Evolutionary conservation across 2,888 invertebrate genomes (phyloP).

Genomic region (Masnerella sp.): DNA sequence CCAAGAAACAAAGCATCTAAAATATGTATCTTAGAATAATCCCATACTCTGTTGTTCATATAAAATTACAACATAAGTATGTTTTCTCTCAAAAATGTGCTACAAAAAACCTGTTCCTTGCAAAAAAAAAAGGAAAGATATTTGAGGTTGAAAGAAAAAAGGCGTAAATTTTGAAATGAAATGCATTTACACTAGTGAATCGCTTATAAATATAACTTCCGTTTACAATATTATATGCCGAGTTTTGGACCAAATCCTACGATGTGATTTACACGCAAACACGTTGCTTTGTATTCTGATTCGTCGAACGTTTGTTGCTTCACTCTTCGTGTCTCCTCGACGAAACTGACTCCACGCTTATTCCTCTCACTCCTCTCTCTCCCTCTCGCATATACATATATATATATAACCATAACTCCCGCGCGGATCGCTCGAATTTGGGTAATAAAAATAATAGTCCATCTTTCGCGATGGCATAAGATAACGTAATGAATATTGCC

Average conservation of each 20-base stretch:
- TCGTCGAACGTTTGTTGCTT: conserved; percentile 26
- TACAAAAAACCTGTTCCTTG: no score
- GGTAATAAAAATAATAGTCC: conserved; percentile 67
- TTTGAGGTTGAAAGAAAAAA: conserved; percentile 2
- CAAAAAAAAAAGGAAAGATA: no score
- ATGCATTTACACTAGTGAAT: conserved; percentile 71
- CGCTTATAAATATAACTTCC: conserved; percentile 74
- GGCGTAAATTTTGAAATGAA: conserved; percentile 66
- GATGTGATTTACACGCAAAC: conserved; percentile 61
- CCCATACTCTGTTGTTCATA: no score
- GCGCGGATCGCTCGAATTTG: conserved; percentile 42
- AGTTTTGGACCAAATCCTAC: conserved; percentile 65
- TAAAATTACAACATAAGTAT: no score
- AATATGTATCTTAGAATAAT: no score
- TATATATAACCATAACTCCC: conserved; percentile 37
- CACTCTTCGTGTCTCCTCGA: conserved; percentile 8
- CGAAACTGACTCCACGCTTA: conserved; percentile 14
- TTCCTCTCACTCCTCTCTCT: conserved; percentile 20
- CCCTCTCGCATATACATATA: conserved; percentile 21
- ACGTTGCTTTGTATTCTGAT: conserved; percentile 46
- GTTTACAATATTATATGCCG: conserved; percentile 69
- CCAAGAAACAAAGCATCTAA: no score
- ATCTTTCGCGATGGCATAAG: conserved; percentile 65
- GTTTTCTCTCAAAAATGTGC: no score
- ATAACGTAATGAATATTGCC: conserved; percentile 69